Base-by-base conservation (phyloP, 1,140 invertebrate species). In the Palaemon carinicauda region DNA sequence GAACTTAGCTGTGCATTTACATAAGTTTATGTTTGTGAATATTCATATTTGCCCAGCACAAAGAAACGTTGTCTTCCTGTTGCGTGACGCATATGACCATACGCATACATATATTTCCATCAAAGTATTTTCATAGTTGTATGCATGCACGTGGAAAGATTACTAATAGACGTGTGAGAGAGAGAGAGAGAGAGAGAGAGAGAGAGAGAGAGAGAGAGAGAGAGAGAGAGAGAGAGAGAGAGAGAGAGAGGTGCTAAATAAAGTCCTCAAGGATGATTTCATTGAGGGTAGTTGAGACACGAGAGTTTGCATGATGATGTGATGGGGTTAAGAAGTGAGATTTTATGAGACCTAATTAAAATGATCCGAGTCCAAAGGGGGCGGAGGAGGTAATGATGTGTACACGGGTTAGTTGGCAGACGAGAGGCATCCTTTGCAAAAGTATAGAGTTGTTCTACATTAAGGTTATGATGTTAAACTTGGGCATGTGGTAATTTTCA, bases 121-220 rank as follows among this genome's bases (percentile, higher is more conserved):
- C n/a, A n/a, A n/a, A n/a, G n/a, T n/a, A n/a, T n/a, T n/a, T n/a
- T n/a, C n/a, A n/a, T n/a, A n/a, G n/a, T n/a, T n/a, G n/a, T 27
- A 27, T 65, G 56, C 5, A 9, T 65, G 56, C 56, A 65, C 27
- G 56, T 65, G 56, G 24, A 21, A 0, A 27, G 29, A 1, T 19
- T 73, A 17, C 19, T 73, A 5, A 7, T 4, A 14, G 27, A 3
- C 2, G 2, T n/a, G 69, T 33, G 69, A 14, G 27, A 73, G 27
- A 27, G 69, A 73, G 69, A 73, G 69, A 73, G 69, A 73, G 69
- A 73, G 69, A 73, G 69, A 73, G 69, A 73, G 69, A 73, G 69
- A 73, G 69, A 73, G 69, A 73, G 69, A 73, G 69, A 73, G 69
- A 73, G 69, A 73, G 69, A 73, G 69, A 73, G 69, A 73, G 27